A percentile compares a stretch with the other conserved stretches of the same genome.
These are phyloP conservation scores for Seriola rivoliana DNA, from an alignment of 2,113 vertebrate species.

Conservation along the genomic window DNA sequence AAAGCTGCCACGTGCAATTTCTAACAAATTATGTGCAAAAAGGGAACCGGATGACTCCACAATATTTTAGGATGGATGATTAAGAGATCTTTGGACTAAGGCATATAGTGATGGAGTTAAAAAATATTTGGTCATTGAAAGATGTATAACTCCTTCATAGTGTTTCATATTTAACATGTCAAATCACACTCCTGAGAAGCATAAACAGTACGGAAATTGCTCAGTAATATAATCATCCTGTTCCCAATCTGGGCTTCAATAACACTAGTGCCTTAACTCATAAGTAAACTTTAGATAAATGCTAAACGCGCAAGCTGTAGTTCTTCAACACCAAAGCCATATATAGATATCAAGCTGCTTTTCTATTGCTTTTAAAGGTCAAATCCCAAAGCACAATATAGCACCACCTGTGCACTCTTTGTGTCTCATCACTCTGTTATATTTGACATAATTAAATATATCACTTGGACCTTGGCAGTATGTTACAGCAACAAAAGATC, in stretches of 20 bases:
- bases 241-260: background rate
- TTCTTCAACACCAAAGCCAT: background rate
- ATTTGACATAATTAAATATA: background rate
- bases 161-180: slow-evolving; percentile 20
- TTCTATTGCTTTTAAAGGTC: slow-evolving; percentile 18
- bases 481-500: slow-evolving; percentile 11
- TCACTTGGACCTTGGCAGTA: background rate
- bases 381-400: slow-evolving; percentile 2
- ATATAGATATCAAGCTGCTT: background rate
- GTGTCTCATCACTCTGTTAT: background rate
- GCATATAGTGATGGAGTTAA: slow-evolving; percentile 49
- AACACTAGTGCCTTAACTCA: background rate
- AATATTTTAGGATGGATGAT: background rate
- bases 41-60: slow-evolving; percentile 25
- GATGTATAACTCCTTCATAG: slow-evolving; percentile 20
- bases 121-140: slow-evolving; percentile 41
- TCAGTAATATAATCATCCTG: slow-evolving; percentile 11
- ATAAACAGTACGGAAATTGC: slow-evolving; percentile 9
- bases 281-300: background rate
- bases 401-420: background rate
- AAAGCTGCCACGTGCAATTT: slow-evolving; percentile 63
- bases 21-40: slow-evolving; percentile 52
- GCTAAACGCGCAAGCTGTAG: background rate
- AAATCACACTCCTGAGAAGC: slow-evolving; percentile 45
- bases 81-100: slow-evolving; percentile 57